These are phyloP conservation scores for Brachypterus glaber DNA, from an alignment of 2,888 invertebrate species.

Conservation along the genomic window DNA sequence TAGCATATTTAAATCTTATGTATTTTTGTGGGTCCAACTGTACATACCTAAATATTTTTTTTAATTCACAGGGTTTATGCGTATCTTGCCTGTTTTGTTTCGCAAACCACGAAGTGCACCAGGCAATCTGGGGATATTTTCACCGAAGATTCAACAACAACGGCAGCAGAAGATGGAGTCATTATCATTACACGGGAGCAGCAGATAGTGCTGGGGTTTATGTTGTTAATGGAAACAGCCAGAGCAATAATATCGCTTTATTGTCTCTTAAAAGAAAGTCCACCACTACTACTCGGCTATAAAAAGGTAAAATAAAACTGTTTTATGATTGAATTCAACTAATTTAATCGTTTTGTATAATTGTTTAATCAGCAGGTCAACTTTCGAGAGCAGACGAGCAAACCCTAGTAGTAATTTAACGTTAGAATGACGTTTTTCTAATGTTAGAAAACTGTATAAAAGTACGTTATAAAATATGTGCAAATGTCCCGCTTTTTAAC, in stretches of 20 bases:
- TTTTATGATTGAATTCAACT: too few species aligned
- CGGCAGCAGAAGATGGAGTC: conserved; percentile 28
- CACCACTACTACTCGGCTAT: conserved; percentile 16
- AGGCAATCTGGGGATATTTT: conserved; percentile 43
- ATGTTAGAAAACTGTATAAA: too few species aligned
- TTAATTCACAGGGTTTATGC: conserved; percentile 52
- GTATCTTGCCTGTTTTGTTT: conserved; percentile 65
- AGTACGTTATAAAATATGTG: too few species aligned
- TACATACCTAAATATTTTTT: conserved; percentile 1
- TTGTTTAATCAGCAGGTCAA: too few species aligned
- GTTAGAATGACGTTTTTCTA: too few species aligned
- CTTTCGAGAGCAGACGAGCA: too few species aligned
- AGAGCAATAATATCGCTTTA: conserved; percentile 29
- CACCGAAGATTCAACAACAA: conserved; percentile 35
- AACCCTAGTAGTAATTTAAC: too few species aligned
- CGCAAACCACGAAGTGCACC: conserved; percentile 63
- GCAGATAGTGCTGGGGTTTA: conserved; percentile 34
- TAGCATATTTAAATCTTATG: too few species aligned
- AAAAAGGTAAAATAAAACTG: too few species aligned
- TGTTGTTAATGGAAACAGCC: conserved; percentile 33
- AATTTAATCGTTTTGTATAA: too few species aligned
- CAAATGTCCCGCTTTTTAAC: too few species aligned
- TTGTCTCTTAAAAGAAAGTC: conserved; percentile 29
- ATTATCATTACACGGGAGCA: conserved; percentile 32
- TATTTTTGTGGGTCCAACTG: conserved; percentile 4